A percentile compares a stretch with the other conserved stretches of the same genome.
Evolutionary conservation across 2,888 invertebrate genomes (phyloP).

Genomic region (Folsomia manolachei): DNA sequence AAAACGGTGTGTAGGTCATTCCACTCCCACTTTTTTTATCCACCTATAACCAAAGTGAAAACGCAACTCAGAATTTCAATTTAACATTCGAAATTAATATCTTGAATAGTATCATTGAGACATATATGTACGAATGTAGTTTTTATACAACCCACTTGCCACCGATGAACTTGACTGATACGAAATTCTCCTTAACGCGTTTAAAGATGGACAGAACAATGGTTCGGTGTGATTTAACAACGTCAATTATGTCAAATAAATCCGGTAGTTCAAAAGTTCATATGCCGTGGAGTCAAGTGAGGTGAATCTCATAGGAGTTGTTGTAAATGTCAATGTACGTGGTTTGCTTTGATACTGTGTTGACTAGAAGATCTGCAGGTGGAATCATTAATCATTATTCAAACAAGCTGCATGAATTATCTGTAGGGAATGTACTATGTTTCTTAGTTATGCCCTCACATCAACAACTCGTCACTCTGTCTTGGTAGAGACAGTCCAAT

Average conservation of each 20-base stretch:
- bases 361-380: not conserved
- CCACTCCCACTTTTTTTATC: not conserved
- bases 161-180: not conserved
- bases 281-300: not conserved
- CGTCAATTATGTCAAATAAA: slow-evolving; percentile 18
- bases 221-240: slow-evolving; percentile 11
- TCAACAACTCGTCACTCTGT: no score
- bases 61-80: not conserved
- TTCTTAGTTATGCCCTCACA: no score
- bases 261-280: not conserved
- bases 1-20: not conserved
- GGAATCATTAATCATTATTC: not conserved
- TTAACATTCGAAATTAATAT: not conserved
- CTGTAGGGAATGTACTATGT: no score
- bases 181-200: not conserved
- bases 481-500: no score
- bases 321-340: not conserved
- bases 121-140: no score
- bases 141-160: not conserved
- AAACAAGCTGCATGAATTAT: no score
- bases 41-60: not conserved
- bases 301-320: not conserved
- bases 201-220: slow-evolving; percentile 3
- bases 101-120: not conserved
- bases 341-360: not conserved